A percentile compares a stretch with the other conserved stretches of the same genome.
Conservation (phyloP, 2,888 invertebrate species). For the Polia nebulosa region DNA sequence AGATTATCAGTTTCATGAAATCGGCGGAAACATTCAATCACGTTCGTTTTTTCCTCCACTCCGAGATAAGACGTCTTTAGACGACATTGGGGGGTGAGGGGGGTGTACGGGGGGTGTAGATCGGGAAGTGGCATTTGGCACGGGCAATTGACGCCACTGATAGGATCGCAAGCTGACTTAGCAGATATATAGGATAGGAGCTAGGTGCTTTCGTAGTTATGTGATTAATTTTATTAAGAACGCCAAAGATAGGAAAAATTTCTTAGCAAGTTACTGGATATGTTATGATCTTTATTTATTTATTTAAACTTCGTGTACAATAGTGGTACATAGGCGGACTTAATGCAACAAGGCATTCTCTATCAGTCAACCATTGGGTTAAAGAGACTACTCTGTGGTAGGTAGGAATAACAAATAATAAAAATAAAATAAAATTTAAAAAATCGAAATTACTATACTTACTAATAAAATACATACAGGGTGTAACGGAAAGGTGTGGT, state of each 20-base stretch:
- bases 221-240: background rate
- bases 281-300: background rate
- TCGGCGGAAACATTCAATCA: constrained; percentile 89
- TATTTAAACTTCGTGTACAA: too few species aligned
- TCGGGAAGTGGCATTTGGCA: constrained; percentile 90
- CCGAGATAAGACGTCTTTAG: constrained; percentile 81
- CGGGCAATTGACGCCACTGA: constrained; percentile 91
- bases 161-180: constrained; percentile 90
- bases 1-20: constrained; percentile 82
- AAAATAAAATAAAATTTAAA: too few species aligned
- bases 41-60: constrained; percentile 78
- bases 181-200: constrained; percentile 83
- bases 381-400: too few species aligned
- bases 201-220: constrained; percentile 24
- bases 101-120: constrained; percentile 62
- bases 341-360: too few species aligned
- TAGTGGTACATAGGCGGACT: too few species aligned
- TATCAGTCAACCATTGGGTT: too few species aligned
- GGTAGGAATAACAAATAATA: too few species aligned
- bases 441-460: too few species aligned
- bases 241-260: background rate
- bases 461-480: too few species aligned
- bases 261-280: background rate
- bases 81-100: constrained; percentile 62
- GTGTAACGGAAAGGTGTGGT: too few species aligned